A percentile compares a stretch with the other conserved stretches of the same genome.
Conservation (phyloP, 2,113 vertebrate genomes). For the Muntiacus reevesi region DNA sequence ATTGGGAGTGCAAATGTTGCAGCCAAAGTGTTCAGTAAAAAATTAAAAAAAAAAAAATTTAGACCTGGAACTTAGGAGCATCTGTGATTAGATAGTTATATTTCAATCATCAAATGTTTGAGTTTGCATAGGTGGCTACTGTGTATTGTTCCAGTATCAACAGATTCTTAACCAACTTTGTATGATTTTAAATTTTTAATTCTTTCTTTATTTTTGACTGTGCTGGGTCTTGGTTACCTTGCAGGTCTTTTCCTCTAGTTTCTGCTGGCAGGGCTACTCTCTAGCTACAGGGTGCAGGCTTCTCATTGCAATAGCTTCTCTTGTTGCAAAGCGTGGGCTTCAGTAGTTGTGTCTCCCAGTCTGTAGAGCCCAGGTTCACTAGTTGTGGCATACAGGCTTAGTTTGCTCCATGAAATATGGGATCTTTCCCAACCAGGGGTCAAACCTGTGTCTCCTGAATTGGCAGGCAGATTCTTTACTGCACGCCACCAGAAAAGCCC, state of each 20-base stretch:
- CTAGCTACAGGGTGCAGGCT: neutral
- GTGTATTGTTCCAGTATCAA: neutral
- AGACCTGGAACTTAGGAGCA: neutral
- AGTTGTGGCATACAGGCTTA: neutral
- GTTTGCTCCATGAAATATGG: neutral
- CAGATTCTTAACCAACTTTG: neutral
- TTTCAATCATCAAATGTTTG: neutral
- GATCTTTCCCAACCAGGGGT: neutral
- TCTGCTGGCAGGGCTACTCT: neutral
- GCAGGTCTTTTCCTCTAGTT: neutral
- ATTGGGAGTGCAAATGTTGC: neutral
- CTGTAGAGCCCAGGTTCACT: neutral
- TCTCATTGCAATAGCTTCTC: neutral
- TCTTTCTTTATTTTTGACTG: neutral
- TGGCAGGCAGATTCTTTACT: neutral
- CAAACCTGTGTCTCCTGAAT: neutral
- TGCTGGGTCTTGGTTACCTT: neutral
- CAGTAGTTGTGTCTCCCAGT: neutral
- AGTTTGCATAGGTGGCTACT: neutral
- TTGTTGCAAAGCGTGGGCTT: neutral
- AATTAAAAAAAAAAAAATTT: neutral
- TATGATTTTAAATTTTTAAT: neutral
- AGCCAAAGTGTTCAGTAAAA: neutral
- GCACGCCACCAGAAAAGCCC: neutral
- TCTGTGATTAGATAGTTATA: neutral